Conservation (phyloP, 1,140 invertebrate genomes). For the Trichonephila clavipes region DNA sequence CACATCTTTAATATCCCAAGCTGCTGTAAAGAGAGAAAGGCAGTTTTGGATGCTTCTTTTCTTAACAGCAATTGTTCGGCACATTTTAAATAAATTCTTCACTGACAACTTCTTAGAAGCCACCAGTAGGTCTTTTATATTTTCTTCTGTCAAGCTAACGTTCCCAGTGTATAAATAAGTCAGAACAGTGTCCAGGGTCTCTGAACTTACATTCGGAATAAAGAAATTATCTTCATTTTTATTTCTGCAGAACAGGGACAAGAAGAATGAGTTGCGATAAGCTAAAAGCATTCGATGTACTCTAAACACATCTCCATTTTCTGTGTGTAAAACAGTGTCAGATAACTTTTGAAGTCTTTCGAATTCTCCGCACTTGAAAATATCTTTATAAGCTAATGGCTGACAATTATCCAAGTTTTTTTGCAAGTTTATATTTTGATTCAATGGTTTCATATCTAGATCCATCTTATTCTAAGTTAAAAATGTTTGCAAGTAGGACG, state of each 20-base stretch:
- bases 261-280: neutral
- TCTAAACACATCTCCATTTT: neutral
- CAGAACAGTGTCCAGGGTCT: neutral
- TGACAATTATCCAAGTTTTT: neutral
- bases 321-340: neutral
- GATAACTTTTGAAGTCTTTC: neutral
- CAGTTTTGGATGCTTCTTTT: neutral
- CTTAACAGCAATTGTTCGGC: neutral
- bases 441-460: neutral
- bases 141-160: neutral
- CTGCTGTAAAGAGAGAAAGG: neutral
- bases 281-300: constrained; percentile 15
- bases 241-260: neutral
- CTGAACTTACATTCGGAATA: neutral
- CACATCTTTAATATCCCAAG: neutral
- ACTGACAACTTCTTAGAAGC: neutral
- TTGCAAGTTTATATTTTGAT: neutral
- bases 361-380: constrained; percentile 6
- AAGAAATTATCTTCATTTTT: neutral
- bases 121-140: neutral
- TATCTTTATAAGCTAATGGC: neutral
- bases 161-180: neutral
- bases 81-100: neutral
- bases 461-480: too few relatives aligned
- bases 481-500: too few relatives aligned